These are phyloP conservation scores for Amazona guildingii DNA, from an alignment of 2,113 vertebrate genomes.

Conservation along the genomic window DNA sequence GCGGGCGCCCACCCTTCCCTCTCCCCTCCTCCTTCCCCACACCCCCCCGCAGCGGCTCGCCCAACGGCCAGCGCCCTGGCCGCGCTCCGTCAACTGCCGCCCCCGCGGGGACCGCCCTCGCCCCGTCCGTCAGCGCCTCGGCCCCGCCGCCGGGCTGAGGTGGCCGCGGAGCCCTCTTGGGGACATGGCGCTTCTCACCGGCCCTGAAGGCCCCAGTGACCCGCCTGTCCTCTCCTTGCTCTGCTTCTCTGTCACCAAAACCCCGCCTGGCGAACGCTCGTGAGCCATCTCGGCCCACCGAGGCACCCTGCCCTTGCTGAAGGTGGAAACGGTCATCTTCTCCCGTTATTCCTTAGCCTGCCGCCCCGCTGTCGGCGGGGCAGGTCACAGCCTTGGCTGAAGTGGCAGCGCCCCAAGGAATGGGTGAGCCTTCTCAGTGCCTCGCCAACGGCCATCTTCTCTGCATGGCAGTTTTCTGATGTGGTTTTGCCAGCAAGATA, in stretches of 20 bases:
- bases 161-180: background rate
- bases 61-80: background rate
- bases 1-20: background rate
- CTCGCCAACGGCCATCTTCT: background rate
- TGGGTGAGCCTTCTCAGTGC: background rate
- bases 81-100: background rate
- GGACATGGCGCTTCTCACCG: too few relatives aligned
- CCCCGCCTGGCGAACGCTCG: fast-evolving
- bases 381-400: background rate
- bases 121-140: background rate
- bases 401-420: background rate
- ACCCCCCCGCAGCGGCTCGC: background rate
- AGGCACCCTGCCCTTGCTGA: background rate
- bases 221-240: background rate
- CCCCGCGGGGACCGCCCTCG: background rate
- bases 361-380: background rate
- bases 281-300: fast-evolving
- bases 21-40: background rate
- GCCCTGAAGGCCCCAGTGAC: fast-evolving
- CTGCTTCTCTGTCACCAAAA: background rate
- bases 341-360: fast-evolving
- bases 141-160: background rate
- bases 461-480: fast-evolving
- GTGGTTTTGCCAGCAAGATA: background rate
- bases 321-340: fast-evolving